phyloP scores from a whole-genome alignment of 2,888 invertebrate species.

The Ypsolopha sequella region DNA sequence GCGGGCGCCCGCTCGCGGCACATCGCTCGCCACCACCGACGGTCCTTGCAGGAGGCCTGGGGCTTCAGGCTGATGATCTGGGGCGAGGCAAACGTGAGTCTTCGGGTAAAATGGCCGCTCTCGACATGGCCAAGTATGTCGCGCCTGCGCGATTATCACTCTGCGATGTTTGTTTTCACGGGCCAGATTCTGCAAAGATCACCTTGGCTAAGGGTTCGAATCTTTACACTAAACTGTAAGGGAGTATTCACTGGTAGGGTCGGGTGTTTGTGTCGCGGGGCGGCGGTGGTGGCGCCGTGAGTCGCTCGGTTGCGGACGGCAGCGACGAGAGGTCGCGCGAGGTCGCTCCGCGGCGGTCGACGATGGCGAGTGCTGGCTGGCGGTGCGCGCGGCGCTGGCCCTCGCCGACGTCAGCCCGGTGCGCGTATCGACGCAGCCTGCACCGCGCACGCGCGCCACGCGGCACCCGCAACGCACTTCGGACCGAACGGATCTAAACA shows the following conservation, averaged over 20 bases:
- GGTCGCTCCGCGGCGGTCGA: neutral
- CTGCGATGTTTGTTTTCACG: constrained; percentile 63
- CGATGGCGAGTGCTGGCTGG: constrained; percentile 2
- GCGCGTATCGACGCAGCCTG: constrained; percentile 44
- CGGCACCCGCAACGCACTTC: constrained; percentile 34
- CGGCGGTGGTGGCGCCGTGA: neutral
- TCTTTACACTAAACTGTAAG: constrained; percentile 9
- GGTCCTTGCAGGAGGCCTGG: constrained; percentile 27
- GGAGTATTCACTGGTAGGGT: neutral
- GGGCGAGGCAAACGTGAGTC: constrained; percentile 67
- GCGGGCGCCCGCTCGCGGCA: constrained; percentile 39
- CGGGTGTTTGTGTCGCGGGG: neutral
- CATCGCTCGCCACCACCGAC: constrained; percentile 32
- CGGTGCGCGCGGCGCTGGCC: constrained; percentile 31
- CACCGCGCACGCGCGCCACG: constrained; percentile 23
- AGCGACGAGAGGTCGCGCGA: neutral
- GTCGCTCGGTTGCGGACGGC: constrained; percentile 2
- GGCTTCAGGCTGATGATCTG: constrained; percentile 48
- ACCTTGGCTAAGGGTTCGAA: constrained; percentile 22
- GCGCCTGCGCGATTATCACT: constrained; percentile 60
- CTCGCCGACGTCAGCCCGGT: constrained; percentile 45
- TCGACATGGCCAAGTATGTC: constrained; percentile 54
- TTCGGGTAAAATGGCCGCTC: constrained; percentile 65
- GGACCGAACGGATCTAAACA: constrained; percentile 42
- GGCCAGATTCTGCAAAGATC: constrained; percentile 21